Base-by-base conservation (phyloP, 2,888 invertebrate species). In the Meteorus cinctellus region DNA sequence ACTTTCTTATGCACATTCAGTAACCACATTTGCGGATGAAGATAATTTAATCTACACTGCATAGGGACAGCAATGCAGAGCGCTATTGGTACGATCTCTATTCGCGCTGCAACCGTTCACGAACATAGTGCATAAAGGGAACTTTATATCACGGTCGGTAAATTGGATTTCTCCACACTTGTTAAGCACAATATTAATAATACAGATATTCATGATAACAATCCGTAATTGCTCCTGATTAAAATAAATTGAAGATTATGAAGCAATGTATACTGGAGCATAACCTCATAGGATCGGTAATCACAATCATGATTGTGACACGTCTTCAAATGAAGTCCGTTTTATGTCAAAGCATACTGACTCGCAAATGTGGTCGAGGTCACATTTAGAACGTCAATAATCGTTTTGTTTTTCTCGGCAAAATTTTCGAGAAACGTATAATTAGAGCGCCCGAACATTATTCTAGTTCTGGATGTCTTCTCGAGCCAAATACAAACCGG, bases 201-300 rank as follows among this genome's bases (percentile, higher is more conserved):
- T 31, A 31, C 19, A 34, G 31, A 63, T 62, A 75, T 76, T 51
- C 70, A 12, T 36, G n/a, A 72, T 75, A 72, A 69, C 75, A 82
- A 71, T 68, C 74, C 78, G 78, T 83, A 82, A 83, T 86, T 84
- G 86, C 76, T 81, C 80, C 80, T 85, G 82, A 86, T 87, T 84
- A 84, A 77, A 81, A 73, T 83, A 82, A 79, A 87, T 86, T 86
- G 85, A 83, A 79, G 82, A 81, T 82, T 81, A 81, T 78, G 78
- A 78, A 79, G 80, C 82, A 81, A 82, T 83, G 82, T 77, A 78
- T 76, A 75, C 76, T 72, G 51, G 16, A 31, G 68, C 6, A 68
- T n/a, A 68, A 60, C 59, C 0, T 16, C 60, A 55, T 27, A 60
- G n/a, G 27, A 41, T 62, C 31, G 19, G 59, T 60, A 60, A 60